These are phyloP conservation scores for Acinonyx jubatus DNA, from an alignment of 2,113 vertebrate genomes.

Conservation along the genomic window DNA sequence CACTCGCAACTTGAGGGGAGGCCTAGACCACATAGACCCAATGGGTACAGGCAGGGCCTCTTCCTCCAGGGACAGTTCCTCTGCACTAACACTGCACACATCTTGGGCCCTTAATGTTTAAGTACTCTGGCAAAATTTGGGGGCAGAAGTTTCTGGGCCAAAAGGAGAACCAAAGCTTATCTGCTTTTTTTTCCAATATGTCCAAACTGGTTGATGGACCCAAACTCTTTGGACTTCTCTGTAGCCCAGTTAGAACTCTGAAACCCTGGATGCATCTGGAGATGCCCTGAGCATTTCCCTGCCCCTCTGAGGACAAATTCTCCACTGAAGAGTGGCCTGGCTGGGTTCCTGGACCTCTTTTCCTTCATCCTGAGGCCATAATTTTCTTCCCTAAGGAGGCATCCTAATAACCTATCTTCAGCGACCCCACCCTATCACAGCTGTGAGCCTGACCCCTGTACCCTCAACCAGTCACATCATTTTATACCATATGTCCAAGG, in stretches of 20 bases:
- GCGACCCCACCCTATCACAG: neutral
- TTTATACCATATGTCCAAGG: neutral
- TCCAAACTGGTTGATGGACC: neutral
- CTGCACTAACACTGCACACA: neutral
- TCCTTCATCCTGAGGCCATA: neutral
- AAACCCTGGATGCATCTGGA: neutral
- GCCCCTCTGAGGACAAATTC: neutral
- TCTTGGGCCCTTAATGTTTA: neutral
- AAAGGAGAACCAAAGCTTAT: neutral
- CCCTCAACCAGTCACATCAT: neutral
- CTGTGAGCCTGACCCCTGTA: neutral
- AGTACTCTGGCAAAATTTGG: neutral
- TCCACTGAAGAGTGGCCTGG: neutral
- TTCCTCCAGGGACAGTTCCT: neutral
- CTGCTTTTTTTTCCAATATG: neutral
- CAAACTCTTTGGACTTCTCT: neutral
- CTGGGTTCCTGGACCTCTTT: neutral
- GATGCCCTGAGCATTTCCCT: neutral
- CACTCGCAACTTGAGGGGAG: neutral
- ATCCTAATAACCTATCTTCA: neutral
- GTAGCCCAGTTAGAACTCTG: neutral
- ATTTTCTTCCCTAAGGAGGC: neutral
- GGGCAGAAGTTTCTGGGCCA: neutral
- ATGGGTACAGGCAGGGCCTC: accelerated
- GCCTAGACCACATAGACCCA: neutral